Evolutionary conservation across 2,888 invertebrate genomes (phyloP), one percentile per base, ranked within the genome.

Genomic region (Candidula unifasciata): DNA sequence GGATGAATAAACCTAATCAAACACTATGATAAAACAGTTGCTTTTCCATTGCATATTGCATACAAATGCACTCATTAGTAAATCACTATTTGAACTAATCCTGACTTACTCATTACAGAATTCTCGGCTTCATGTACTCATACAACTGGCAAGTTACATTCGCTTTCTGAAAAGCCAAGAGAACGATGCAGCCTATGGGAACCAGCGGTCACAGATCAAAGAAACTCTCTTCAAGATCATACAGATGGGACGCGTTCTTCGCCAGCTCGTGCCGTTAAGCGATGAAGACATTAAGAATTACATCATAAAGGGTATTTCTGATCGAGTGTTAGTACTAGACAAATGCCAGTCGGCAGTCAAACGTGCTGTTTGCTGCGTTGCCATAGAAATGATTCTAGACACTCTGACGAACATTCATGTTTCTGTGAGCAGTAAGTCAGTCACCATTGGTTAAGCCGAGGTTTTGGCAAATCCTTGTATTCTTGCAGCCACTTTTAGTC

Each of bases 241-340:
- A 27, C 52, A 44, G 52, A 18, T 27, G 3, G 73, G 73, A 8
- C 52, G 73, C 27, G 2, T 52, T 27, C 52, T 74, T 6, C 44
- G 52, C 13, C 44, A 52, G 44, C 52, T 74, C 3, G 16, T 74
- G 3, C 27, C 44, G 16, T 52, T 74, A 5, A 27, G n/a, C 27
- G 18, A 74, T 52, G 73, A 74, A 74, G 52, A 74, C 16, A 52
- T 74, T 27, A 74, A 27, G 44, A 74, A 52, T 16, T 74, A 74
- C 27, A 16, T 74, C 10, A 27, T 74, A n/a, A 2, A 18, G 10
- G 27, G 52, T 24, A 74, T n/a, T 27, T 16, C 44, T 27, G 35
- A 27, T 27, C 8, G 30, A 2, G 27, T 2, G 10, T 13, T 74
- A 27, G 27, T 13, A 2, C n/a, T 74, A n/a, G 52, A 18, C 8